These are phyloP conservation scores for Halichondria panicea DNA, from an alignment of 37 sponge, comb jelly and placozoan genomes.

Conservation along the genomic window DNA sequence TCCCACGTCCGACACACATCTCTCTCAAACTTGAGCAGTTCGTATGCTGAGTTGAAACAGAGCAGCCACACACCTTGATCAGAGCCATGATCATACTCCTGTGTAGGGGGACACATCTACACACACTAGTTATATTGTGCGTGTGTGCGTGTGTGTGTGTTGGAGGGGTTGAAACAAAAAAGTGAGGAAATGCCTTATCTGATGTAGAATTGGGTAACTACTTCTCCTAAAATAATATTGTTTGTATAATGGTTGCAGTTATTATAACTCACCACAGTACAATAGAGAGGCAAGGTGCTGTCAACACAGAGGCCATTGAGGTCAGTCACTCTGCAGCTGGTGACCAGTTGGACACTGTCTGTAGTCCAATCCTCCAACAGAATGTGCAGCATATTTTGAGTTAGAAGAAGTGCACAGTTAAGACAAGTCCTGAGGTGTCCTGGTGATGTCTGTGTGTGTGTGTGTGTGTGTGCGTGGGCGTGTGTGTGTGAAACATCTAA, in stretches of 20 bases:
- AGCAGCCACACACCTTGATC: slow-evolving; percentile 68
- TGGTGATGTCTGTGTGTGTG: background rate
- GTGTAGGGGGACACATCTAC: background rate
- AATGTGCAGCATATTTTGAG: slow-evolving; percentile 25
- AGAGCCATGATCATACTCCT: slow-evolving; percentile 17
- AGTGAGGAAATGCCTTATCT: no score
- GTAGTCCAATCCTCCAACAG: slow-evolving; percentile 60
- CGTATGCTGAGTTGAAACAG: slow-evolving; percentile 76
- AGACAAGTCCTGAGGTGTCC: slow-evolving; percentile 10
- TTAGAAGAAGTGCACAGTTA: slow-evolving; percentile 39
- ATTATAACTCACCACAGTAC: slow-evolving; percentile 56
- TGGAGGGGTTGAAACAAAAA: no score
- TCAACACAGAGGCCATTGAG: slow-evolving; percentile 50
- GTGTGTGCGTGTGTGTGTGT: background rate
- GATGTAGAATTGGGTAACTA: no score
- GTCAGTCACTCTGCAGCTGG: slow-evolving; percentile 56
- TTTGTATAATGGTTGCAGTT: no score
- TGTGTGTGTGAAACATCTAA: slow-evolving; percentile 1
- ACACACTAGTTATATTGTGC: background rate
- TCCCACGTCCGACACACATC: slow-evolving; percentile 51
- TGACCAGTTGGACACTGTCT: slow-evolving; percentile 52
- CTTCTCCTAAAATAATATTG: no score
- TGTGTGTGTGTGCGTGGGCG: background rate
- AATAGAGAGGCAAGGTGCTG: slow-evolving; percentile 57
- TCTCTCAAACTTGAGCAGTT: slow-evolving; percentile 75